Evolutionary conservation across 2,113 vertebrate species (phyloP).

Genomic region (Zosterops lateralis): DNA sequence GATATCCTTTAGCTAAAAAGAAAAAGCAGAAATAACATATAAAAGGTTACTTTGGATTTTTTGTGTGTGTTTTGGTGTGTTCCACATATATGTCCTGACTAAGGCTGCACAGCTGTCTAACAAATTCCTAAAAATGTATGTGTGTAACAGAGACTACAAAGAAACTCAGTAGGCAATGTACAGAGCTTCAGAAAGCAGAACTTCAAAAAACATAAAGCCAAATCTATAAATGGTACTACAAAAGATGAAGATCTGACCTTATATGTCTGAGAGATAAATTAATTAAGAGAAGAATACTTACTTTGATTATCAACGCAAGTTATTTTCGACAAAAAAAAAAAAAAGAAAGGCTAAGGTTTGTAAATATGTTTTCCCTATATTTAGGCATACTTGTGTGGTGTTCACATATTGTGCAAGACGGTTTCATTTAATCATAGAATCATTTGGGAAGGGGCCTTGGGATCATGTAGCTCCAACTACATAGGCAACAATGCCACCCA

Average conservation of each 20-base stretch:
- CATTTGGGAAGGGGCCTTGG: background rate
- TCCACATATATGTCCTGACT: background rate
- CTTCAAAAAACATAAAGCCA: background rate
- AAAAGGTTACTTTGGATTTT: background rate
- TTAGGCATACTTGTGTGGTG: background rate
- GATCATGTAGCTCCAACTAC: background rate
- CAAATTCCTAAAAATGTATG: background rate
- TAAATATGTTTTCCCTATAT: background rate
- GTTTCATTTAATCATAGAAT: background rate
- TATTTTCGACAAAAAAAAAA: background rate
- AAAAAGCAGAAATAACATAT: background rate
- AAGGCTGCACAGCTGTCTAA: background rate
- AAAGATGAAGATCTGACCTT: background rate
- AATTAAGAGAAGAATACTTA: background rate
- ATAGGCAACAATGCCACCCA: background rate
- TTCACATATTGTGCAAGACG: rapidly evolving
- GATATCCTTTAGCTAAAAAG: background rate
- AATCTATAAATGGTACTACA: background rate
- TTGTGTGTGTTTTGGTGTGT: background rate
- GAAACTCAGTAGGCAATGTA: background rate
- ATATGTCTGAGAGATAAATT: background rate
- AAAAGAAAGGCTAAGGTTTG: background rate
- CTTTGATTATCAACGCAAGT: background rate
- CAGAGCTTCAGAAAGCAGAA: background rate
- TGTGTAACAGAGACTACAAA: background rate